Conservation (phyloP, 2,797 vertebrate species). For the Lindbergichthys nudifrons region DNA sequence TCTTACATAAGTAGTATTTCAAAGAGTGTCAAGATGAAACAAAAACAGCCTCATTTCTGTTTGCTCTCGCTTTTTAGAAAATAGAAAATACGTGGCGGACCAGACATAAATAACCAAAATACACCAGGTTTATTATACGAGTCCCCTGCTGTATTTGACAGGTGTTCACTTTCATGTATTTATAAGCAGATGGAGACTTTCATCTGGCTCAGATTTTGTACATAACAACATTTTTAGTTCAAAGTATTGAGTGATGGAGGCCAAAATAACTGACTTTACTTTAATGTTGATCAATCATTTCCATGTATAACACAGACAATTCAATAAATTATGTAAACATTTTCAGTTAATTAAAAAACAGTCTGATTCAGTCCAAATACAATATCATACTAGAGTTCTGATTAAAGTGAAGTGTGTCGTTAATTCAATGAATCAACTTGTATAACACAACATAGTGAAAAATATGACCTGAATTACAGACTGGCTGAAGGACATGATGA, state of each 20-base stretch:
- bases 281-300: not conserved
- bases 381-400: not conserved
- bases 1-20: too few species aligned
- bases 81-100: constrained; percentile 8
- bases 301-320: not conserved
- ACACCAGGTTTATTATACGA: constrained; percentile 18
- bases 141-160: constrained; percentile 37
- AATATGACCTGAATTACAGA: too few species aligned
- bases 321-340: not conserved
- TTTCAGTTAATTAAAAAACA: not conserved
- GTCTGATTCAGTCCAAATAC: not conserved
- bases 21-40: too few species aligned
- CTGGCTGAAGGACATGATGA: not conserved
- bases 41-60: not conserved
- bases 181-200: constrained; percentile 9
- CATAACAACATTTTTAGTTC: not conserved
- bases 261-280: not conserved
- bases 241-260: not conserved
- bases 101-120: constrained; percentile 38
- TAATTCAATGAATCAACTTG: not conserved
- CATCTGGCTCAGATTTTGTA: constrained; percentile 1
- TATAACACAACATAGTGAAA: too few species aligned
- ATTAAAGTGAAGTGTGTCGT: not conserved
- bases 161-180: constrained; percentile 36
- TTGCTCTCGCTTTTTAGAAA: constrained; percentile 1